These are phyloP conservation scores for Strigamia crassipes DNA, from an alignment of 2,888 invertebrate genomes.

Conservation along the genomic window DNA sequence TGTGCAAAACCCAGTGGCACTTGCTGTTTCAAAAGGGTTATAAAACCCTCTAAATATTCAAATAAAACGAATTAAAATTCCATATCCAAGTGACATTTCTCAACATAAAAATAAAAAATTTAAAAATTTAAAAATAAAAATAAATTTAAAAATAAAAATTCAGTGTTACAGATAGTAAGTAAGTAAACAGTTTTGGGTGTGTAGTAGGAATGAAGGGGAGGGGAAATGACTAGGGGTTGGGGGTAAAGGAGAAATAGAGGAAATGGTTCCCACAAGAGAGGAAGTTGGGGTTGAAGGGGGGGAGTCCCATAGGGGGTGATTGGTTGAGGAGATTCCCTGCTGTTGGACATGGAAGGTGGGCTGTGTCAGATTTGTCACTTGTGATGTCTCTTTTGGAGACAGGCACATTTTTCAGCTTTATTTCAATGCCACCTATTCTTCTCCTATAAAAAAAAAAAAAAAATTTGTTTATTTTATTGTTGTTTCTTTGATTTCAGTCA, in stretches of 20 bases:
- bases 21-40: background rate
- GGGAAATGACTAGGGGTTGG: background rate
- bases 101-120: background rate
- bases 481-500: slow-evolving; percentile 61
- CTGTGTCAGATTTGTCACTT: slow-evolving; percentile 37
- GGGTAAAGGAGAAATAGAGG: slow-evolving; percentile 12
- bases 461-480: background rate
- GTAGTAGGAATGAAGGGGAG: slow-evolving; percentile 28
- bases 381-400: slow-evolving; percentile 23
- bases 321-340: slow-evolving; percentile 23
- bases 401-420: slow-evolving; percentile 1
- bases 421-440: too few species aligned
- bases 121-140: background rate
- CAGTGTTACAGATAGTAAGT: background rate
- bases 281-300: slow-evolving; percentile 14
- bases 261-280: slow-evolving; percentile 31
- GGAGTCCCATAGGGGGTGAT: slow-evolving; percentile 10
- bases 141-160: too few species aligned
- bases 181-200: slow-evolving; percentile 3
- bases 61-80: background rate
- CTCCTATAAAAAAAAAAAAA: background rate
- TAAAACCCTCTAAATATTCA: background rate
- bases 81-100: background rate
- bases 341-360: slow-evolving; percentile 28
- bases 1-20: slow-evolving; percentile 7